Base-by-base conservation (phyloP, 1,140 invertebrate species). In the Helicoverpa armigera region DNA sequence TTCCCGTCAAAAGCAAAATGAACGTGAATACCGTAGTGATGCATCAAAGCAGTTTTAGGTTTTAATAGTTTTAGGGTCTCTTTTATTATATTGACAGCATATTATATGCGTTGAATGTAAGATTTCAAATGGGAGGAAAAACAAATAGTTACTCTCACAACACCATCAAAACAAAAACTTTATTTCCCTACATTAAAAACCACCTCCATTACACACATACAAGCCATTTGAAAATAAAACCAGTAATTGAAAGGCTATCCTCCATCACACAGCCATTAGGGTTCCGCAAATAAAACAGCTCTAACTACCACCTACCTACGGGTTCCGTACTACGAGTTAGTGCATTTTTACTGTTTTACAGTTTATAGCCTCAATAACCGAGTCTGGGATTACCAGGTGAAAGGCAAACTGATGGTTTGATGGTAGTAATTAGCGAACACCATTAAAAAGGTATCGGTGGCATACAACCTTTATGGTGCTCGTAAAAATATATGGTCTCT, bases 321-420 rank as follows among this genome's bases (percentile, higher is more conserved):
- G 31, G 61, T 35, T 7, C 13, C 31, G 9, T 35, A 50, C 4
- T 1, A 12, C 11, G n/a, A 12, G 13, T 67, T 67, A 67, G 63
- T 67, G 63, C 63, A 50, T 67, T 67, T 67, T 67, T 48, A 67
- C 63, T 35, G 48, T 14, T 10, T 18, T 13, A 2, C 43, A 48
- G n/a, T 67, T 67, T 67, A 67, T 50, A n/a, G 43, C 63, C 18
- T 7, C n/a, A 11, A 67, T 67, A 50, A 50, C 63, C 48, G 43
- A 35, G 43, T 67, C 12, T 12, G 43, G 14, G 43, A 67, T n/a
- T 18, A 67, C 43, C 48, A 16, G 63, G 31, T 31, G 61, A 43
- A 65, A 48, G 56, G 18, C 18, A 58, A 1, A 11, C 12, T 31
- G 60, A 29, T 61, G 23, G 63, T 9, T 67, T 23, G 35, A 50